Evolutionary conservation across 2,797 vertebrate genomes (phyloP).

Genomic region (Fistularia commersonii): DNA sequence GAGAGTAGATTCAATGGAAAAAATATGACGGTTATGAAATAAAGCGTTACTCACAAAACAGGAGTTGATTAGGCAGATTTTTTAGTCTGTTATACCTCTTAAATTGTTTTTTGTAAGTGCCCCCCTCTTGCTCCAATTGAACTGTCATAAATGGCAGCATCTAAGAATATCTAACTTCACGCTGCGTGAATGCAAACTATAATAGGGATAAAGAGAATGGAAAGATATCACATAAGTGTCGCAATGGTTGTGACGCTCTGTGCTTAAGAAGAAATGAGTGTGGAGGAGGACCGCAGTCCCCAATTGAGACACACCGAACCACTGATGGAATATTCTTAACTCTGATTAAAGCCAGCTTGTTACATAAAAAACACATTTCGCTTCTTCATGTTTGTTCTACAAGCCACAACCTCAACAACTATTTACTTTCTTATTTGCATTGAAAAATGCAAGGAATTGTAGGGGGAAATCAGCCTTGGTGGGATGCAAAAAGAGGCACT

Average conservation of each 20-base stretch:
- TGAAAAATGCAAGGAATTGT: too few species aligned
- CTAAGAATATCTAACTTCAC: conserved; percentile 27
- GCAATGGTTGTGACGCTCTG: conserved; percentile 10
- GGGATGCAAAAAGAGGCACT: neutral
- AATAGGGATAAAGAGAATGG: conserved; percentile 22
- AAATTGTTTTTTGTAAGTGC: neutral
- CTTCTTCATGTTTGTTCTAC: conserved; percentile 21
- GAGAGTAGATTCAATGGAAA: too few species aligned
- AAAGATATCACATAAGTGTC: conserved; percentile 4
- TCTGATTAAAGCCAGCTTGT: too few species aligned
- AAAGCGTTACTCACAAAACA: too few species aligned
- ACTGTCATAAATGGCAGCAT: conserved; percentile 13
- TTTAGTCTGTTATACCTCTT: too few species aligned
- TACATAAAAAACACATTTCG: too few species aligned
- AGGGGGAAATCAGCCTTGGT: neutral
- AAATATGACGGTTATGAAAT: too few species aligned
- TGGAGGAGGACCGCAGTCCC: conserved; percentile 41
- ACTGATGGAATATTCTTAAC: conserved; percentile 46
- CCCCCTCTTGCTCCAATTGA: neutral
- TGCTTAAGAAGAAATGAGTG: conserved; percentile 32
- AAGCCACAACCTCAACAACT: conserved; percentile 16
- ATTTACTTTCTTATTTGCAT: too few species aligned
- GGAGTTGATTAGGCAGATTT: too few species aligned
- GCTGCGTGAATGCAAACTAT: conserved; percentile 18
- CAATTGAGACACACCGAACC: conserved; percentile 12